These are phyloP conservation scores for Troilus luridus DNA, from an alignment of 2,888 invertebrate species.

Conservation along the genomic window DNA sequence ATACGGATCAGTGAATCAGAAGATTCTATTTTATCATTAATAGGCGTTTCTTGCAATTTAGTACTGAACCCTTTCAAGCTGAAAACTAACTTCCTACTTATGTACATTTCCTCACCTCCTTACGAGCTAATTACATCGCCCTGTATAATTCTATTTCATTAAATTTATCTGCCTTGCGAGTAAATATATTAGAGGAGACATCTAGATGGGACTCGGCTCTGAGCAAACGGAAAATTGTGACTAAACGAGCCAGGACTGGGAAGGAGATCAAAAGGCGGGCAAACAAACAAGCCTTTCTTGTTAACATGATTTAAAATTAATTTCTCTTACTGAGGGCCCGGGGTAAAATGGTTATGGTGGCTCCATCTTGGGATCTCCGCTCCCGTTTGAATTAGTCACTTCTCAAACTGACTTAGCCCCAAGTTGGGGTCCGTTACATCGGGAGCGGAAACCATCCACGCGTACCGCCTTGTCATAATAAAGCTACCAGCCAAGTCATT, in stretches of 20 bases:
- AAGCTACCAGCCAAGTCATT: neutral
- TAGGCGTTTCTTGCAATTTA: too few relatives aligned
- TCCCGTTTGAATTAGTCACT: slow-evolving; percentile 42
- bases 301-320: slow-evolving; percentile 49
- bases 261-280: neutral
- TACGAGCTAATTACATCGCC: too few relatives aligned
- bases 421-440: slow-evolving; percentile 20
- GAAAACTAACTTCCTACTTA: too few relatives aligned
- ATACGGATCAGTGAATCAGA: too few relatives aligned
- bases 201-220: neutral
- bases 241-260: neutral
- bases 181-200: slow-evolving; percentile 1
- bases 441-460: neutral
- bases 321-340: neutral
- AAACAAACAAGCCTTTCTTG: slow-evolving; percentile 44
- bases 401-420: slow-evolving; percentile 15
- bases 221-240: slow-evolving; percentile 31
- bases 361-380: slow-evolving; percentile 8
- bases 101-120: too few relatives aligned
- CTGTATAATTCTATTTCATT: neutral
- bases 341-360: slow-evolving; percentile 5
- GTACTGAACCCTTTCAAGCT: too few relatives aligned
- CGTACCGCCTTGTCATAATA: neutral
- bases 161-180: neutral
- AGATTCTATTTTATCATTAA: too few relatives aligned